phyloP scores from a whole-genome alignment of 2,797 vertebrate genomes.

The Pelodytes ibericus region DNA sequence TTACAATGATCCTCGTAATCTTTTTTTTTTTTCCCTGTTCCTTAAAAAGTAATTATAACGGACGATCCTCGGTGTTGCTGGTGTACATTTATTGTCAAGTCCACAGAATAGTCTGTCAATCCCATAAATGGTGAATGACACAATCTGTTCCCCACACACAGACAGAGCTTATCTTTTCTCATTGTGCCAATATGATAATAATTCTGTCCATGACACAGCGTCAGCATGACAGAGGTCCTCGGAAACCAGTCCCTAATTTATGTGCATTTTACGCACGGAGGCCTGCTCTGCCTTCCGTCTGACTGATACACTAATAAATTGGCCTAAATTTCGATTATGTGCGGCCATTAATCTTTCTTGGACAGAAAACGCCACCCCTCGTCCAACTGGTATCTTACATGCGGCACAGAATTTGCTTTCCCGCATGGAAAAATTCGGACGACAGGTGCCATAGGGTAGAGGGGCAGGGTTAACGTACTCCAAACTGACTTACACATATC shows the following conservation, averaged over 20 bases:
- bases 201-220: slow-evolving; percentile 35
- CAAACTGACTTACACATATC: too few relatives aligned
- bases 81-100: slow-evolving; percentile 30
- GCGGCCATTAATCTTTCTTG: slow-evolving; percentile 9
- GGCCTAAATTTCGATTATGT: slow-evolving; percentile 10
- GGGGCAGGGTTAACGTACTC: not conserved
- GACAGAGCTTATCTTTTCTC: slow-evolving; percentile 44
- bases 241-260: slow-evolving; percentile 21
- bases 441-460: not conserved
- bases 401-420: not conserved
- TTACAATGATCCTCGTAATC: slow-evolving; percentile 2
- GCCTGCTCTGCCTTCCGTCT: slow-evolving; percentile 2
- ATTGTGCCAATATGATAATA: slow-evolving; percentile 40
- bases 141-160: slow-evolving; percentile 37
- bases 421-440: not conserved
- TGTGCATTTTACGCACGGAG: not conserved
- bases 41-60: slow-evolving; percentile 19
- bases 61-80: slow-evolving; percentile 13
- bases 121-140: slow-evolving; percentile 41
- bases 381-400: not conserved
- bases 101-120: slow-evolving; percentile 39
- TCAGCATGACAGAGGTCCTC: slow-evolving; percentile 1
- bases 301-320: slow-evolving; percentile 18
- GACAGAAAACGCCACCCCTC: not conserved
- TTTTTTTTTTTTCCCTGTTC: not conserved